A percentile compares a stretch with the other conserved stretches of the same genome.
phyloP scores from a whole-genome alignment of 2,888 invertebrate genomes.

The Marronus borbonicus region DNA sequence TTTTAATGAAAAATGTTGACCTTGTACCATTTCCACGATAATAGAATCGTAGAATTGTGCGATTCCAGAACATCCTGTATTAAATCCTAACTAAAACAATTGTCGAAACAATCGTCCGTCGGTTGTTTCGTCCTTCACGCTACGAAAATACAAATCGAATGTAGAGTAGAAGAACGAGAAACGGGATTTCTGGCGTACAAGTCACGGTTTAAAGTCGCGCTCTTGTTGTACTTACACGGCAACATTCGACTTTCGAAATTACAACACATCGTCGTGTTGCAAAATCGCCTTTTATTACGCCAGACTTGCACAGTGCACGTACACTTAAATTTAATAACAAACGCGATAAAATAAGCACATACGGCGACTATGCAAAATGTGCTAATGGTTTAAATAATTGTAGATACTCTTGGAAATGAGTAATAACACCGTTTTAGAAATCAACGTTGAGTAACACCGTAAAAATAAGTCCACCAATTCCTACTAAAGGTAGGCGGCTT shows the following conservation, averaged over 20 bases:
- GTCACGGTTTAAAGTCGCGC: neutral
- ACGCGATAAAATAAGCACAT: too few relatives aligned
- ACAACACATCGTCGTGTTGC: slow-evolving; percentile 4
- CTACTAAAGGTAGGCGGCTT: too few relatives aligned
- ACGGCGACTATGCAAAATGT: too few relatives aligned
- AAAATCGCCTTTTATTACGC: neutral
- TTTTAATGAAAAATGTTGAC: too few relatives aligned
- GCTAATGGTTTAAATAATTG: too few relatives aligned
- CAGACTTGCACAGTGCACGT: neutral
- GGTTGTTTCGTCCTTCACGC: neutral
- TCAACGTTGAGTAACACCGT: neutral
- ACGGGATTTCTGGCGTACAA: neutral
- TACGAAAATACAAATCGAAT: neutral
- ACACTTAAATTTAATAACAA: neutral
- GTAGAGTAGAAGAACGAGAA: neutral
- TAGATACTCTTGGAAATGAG: too few relatives aligned
- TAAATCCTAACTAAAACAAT: too few relatives aligned
- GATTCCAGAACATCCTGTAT: too few relatives aligned
- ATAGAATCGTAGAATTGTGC: too few relatives aligned
- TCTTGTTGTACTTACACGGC: neutral
- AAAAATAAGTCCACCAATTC: too few relatives aligned
- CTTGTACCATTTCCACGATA: too few relatives aligned
- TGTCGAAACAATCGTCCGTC: too few relatives aligned
- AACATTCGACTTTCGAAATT: slow-evolving; percentile 16
- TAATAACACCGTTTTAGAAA: neutral